These are phyloP conservation scores for Vanessa tameamea DNA, from an alignment of 1,140 invertebrate genomes.

Conservation along the genomic window DNA sequence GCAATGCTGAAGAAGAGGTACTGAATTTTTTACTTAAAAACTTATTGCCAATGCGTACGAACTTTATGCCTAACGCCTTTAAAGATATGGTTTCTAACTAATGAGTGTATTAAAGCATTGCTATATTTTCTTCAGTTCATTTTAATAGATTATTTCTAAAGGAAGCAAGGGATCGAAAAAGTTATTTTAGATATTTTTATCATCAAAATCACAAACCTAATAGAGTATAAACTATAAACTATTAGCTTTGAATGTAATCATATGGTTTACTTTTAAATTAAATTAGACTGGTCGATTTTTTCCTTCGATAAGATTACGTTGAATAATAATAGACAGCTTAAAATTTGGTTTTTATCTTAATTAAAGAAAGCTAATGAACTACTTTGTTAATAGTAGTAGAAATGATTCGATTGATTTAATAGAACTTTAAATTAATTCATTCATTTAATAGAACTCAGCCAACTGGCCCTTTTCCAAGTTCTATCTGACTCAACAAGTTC, in stretches of 20 bases:
- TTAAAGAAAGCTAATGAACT: slow-evolving; percentile 6
- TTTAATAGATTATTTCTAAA: not conserved
- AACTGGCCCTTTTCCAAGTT: slow-evolving; percentile 34
- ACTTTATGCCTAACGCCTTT: slow-evolving; percentile 11
- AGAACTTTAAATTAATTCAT: too few relatives aligned
- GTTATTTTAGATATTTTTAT: too few relatives aligned
- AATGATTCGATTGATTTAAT: slow-evolving; percentile 20
- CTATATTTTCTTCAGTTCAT: not conserved
- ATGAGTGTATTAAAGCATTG: not conserved
- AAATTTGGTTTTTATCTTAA: not conserved
- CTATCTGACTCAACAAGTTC: slow-evolving; percentile 29
- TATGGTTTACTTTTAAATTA: not conserved
- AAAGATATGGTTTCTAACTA: not conserved
- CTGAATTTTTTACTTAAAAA: not conserved
- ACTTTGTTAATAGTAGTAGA: slow-evolving; percentile 27
- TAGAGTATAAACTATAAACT: too few relatives aligned
- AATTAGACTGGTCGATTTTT: not conserved
- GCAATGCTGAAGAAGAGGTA: slow-evolving; percentile 93
- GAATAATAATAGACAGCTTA: too few relatives aligned
- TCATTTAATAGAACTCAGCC: slow-evolving; percentile 26
- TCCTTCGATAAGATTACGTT: too few relatives aligned
- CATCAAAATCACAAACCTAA: too few relatives aligned
- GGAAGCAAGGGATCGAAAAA: not conserved
- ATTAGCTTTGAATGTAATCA: too few relatives aligned
- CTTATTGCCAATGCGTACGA: not conserved